Conservation (phyloP, 1,140 invertebrate species). For the Tribolium madens region DNA sequence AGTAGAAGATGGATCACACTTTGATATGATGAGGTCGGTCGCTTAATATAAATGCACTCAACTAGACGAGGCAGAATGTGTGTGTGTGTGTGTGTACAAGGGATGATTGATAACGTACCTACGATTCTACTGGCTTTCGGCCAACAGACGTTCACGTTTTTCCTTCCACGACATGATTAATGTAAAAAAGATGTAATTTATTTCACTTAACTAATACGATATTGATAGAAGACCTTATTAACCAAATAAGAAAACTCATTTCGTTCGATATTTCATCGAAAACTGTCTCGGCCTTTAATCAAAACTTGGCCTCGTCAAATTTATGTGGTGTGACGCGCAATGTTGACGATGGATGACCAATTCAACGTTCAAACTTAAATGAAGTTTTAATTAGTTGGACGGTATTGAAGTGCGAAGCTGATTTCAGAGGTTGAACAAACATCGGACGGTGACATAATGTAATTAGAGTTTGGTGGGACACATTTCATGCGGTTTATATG, state of each 20-base stretch:
- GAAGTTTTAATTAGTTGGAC: conserved; percentile 42
- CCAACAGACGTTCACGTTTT: conserved; percentile 48
- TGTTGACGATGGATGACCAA: conserved; percentile 8
- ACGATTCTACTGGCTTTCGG: conserved; percentile 47
- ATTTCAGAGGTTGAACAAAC: conserved; percentile 15
- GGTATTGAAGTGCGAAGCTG: conserved; percentile 19
- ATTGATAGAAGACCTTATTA: conserved; percentile 18
- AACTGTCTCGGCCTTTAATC: conserved; percentile 4
- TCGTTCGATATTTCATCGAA: conserved; percentile 10
- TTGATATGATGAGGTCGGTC: conserved; percentile 60
- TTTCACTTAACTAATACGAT: conserved; percentile 34
- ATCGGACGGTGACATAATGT: conserved; percentile 5
- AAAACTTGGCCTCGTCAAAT: conserved; percentile 15
- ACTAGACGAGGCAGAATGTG: conserved; percentile 45
- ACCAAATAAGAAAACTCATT: conserved; percentile 16
- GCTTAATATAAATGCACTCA: conserved; percentile 54
- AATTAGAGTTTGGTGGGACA: conserved; percentile 3
- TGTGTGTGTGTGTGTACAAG: conserved; percentile 26
- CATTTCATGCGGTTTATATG: conserved; percentile 5
- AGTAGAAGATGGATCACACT: conserved; percentile 56
- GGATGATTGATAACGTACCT: conserved; percentile 56
- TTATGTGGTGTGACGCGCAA: background rate
- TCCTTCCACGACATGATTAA: conserved; percentile 28
- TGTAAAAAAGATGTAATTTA: conserved; percentile 41
- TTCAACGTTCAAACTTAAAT: conserved; percentile 38